Conservation (phyloP, 2,113 vertebrate species). For the Cheirogaleus medius region DNA sequence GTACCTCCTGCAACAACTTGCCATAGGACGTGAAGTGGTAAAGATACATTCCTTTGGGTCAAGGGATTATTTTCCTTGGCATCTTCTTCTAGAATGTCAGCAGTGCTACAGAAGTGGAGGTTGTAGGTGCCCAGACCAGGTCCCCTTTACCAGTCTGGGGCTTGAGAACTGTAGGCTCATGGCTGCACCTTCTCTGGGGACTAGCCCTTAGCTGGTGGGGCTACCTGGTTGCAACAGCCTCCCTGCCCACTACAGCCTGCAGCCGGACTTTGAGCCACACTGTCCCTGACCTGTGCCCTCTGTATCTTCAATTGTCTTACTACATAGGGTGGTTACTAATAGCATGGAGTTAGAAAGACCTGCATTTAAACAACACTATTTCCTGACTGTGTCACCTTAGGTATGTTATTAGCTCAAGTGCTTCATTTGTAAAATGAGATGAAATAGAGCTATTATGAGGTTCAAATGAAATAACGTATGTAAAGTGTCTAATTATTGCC, state of each 20-base stretch:
- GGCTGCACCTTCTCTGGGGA: background rate
- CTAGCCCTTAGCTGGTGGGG: background rate
- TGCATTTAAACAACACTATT: background rate
- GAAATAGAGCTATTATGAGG: background rate
- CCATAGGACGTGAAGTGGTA: background rate
- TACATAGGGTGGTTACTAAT: background rate
- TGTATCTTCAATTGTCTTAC: background rate
- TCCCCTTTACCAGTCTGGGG: background rate
- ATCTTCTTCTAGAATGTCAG: background rate
- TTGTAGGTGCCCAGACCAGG: background rate
- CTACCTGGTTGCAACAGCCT: background rate
- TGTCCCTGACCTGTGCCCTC: background rate
- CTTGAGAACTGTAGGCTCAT: background rate
- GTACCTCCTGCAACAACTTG: background rate
- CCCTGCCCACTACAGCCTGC: too few relatives aligned
- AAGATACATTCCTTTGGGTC: background rate
- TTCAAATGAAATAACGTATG: background rate
- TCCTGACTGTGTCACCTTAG: background rate
- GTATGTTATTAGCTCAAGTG: background rate
- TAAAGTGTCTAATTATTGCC: background rate
- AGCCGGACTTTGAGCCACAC: background rate
- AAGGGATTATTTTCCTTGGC: background rate
- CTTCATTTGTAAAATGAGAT: background rate
- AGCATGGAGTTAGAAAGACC: background rate
- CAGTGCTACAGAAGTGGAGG: background rate